phyloP scores from a whole-genome alignment of 1,140 invertebrate species.

The Bradynema listronoti region DNA sequence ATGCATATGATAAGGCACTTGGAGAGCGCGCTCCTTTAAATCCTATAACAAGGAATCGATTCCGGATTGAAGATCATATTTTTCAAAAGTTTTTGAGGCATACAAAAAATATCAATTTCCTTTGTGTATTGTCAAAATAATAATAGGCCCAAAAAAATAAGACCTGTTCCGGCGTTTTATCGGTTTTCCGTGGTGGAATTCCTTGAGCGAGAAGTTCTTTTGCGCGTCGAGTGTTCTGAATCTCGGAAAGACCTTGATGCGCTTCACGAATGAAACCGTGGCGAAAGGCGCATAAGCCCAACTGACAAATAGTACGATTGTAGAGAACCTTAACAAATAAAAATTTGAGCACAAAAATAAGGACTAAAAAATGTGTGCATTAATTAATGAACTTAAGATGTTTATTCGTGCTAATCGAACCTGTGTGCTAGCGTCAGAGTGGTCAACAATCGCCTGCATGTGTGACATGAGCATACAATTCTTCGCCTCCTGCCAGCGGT shows the following conservation, averaged over 20 bases:
- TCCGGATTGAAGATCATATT: too few relatives aligned
- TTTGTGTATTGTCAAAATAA: not conserved
- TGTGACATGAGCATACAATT: constrained; percentile 97
- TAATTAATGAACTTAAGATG: not conserved
- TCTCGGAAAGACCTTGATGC: constrained; percentile 89
- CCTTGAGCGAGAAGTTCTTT: constrained; percentile 43
- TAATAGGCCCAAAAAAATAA: constrained; percentile 3
- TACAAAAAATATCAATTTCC: not conserved
- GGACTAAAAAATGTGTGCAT: not conserved
- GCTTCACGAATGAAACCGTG: too few relatives aligned
- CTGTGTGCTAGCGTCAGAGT: constrained; percentile 90
- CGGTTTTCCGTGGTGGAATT: constrained; percentile 63
- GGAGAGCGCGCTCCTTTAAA: constrained; percentile 92
- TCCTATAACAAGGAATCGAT: constrained; percentile 69
- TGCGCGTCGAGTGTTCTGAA: constrained; percentile 72
- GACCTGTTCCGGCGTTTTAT: constrained; percentile 52
- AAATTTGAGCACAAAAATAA: too few relatives aligned
- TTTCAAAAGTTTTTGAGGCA: too few relatives aligned
- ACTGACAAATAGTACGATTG: constrained; percentile 95
- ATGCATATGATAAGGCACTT: constrained; percentile 99
- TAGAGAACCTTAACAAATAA: constrained; percentile 75
- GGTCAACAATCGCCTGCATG: constrained; percentile 90
- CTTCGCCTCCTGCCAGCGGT: constrained; percentile 94
- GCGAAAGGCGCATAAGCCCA: constrained; percentile 93
- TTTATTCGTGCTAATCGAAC: too few relatives aligned